These are phyloP conservation scores for Meloidogyne hapla DNA, from an alignment of 1,140 invertebrate genomes.

Conservation along the genomic window DNA sequence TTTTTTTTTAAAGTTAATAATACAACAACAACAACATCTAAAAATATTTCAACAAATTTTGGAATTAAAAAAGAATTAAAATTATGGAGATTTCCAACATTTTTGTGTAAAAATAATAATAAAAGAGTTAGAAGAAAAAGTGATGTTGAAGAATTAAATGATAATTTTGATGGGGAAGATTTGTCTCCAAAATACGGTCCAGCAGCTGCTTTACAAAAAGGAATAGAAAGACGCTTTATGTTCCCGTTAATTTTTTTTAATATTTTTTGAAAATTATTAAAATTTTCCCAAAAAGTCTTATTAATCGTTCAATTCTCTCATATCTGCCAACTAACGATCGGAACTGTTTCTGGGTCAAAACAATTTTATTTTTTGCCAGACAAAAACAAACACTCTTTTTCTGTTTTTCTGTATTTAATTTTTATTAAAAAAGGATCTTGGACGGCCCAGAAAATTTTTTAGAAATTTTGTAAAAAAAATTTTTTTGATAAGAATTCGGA, in stretches of 20 bases:
- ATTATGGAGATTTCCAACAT: neutral
- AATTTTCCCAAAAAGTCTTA: neutral
- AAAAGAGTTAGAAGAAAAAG: conserved; percentile 13
- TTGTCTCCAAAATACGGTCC: conserved; percentile 19
- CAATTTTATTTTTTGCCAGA: too few species aligned
- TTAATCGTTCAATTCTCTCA: too few species aligned
- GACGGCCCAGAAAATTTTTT: too few species aligned
- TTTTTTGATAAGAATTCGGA: too few species aligned
- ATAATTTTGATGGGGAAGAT: neutral
- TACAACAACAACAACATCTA: neutral
- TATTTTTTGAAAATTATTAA: neutral
- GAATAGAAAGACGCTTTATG: conserved; percentile 21
- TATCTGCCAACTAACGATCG: too few species aligned
- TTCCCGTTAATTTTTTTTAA: conserved; percentile 17
- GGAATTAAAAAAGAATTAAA: neutral
- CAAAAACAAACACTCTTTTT: too few species aligned
- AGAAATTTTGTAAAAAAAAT: too few species aligned
- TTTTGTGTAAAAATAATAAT: conserved; percentile 8
- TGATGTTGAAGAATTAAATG: neutral
- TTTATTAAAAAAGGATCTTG: too few species aligned
- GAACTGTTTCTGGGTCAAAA: too few species aligned
- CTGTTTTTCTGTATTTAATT: too few species aligned
- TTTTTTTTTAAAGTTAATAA: neutral
- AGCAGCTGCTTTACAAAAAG: conserved; percentile 9
- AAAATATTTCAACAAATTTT: neutral